These are phyloP conservation scores for Fistularia commersonii DNA, from an alignment of 2,797 vertebrate genomes.

Conservation along the genomic window DNA sequence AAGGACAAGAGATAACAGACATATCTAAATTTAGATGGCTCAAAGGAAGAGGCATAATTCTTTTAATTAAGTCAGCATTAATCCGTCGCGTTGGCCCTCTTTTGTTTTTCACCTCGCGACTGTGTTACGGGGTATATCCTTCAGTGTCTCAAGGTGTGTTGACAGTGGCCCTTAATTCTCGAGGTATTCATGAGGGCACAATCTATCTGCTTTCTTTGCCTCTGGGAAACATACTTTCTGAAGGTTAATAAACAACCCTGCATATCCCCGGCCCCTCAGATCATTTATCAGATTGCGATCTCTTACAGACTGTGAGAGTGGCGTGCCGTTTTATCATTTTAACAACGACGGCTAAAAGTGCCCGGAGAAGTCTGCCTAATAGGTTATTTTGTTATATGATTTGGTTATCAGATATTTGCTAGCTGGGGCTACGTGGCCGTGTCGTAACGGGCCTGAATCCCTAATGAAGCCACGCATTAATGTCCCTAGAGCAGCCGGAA, in stretches of 20 bases:
- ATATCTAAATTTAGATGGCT: conserved; percentile 64
- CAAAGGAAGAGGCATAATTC: conserved; percentile 59
- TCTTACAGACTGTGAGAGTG: conserved; percentile 71
- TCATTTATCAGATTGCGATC: conserved; percentile 76
- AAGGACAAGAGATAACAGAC: conserved; percentile 38
- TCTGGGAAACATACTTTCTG: conserved; percentile 74
- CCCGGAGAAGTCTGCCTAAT: conserved; percentile 72
- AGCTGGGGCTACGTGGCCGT: conserved; percentile 44
- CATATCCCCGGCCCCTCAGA: conserved; percentile 62
- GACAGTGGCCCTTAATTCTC: conserved; percentile 67
- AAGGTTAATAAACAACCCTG: conserved; percentile 79
- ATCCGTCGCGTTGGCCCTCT: conserved; percentile 29
- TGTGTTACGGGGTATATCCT: conserved; percentile 42
- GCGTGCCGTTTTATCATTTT: conserved; percentile 76
- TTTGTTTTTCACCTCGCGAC: conserved; percentile 27
- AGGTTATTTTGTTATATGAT: conserved; percentile 77
- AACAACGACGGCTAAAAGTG: conserved; percentile 73
- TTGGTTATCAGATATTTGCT: conserved; percentile 58
- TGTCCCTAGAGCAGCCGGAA: conserved; percentile 41
- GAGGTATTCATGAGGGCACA: conserved; percentile 70
- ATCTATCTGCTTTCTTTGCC: conserved; percentile 66
- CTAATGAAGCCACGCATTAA: conserved; percentile 65
- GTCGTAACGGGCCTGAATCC: conserved; percentile 58
- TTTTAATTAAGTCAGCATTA: conserved; percentile 62
- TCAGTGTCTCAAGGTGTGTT: conserved; percentile 63